phyloP scores from a whole-genome alignment of 2,888 invertebrate species.

The Rhaphigaster nebulosa region DNA sequence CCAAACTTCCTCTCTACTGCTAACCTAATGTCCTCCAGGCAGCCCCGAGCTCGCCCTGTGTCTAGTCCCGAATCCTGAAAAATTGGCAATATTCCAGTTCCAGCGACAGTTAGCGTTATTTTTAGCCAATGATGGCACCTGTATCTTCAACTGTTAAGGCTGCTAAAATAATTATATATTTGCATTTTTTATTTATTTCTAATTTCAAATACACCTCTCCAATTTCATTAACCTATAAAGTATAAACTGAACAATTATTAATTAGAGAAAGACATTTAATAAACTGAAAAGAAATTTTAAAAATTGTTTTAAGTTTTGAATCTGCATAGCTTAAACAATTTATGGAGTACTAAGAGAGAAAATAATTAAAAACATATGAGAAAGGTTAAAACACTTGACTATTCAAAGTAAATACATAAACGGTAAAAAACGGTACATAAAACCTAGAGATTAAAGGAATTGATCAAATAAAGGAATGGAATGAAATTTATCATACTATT shows the following conservation, averaged over 20 bases:
- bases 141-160: slow-evolving; percentile 35
- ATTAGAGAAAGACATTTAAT: background rate
- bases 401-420: too few relatives aligned
- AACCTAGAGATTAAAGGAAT: too few relatives aligned
- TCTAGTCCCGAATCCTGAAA: slow-evolving; percentile 59
- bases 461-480: too few relatives aligned
- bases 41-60: slow-evolving; percentile 61
- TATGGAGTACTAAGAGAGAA: background rate
- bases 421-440: too few relatives aligned
- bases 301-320: background rate
- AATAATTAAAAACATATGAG: background rate
- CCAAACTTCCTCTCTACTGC: slow-evolving; percentile 77
- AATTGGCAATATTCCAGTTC: slow-evolving; percentile 57
- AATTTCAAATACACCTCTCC: background rate
- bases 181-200: background rate
- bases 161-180: slow-evolving; percentile 39
- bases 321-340: background rate
- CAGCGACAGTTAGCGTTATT: slow-evolving; percentile 52
- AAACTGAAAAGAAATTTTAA: background rate
- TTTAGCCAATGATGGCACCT: slow-evolving; percentile 55
- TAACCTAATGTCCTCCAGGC: slow-evolving; percentile 79
- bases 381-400: background rate
- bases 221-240: background rate
- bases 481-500: too few relatives aligned
- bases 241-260: background rate